Percentiles rank a stretch among this genome's conserved stretches.
Conservation (phyloP, 2,888 invertebrate genomes). For the Tiphia femorata region DNA sequence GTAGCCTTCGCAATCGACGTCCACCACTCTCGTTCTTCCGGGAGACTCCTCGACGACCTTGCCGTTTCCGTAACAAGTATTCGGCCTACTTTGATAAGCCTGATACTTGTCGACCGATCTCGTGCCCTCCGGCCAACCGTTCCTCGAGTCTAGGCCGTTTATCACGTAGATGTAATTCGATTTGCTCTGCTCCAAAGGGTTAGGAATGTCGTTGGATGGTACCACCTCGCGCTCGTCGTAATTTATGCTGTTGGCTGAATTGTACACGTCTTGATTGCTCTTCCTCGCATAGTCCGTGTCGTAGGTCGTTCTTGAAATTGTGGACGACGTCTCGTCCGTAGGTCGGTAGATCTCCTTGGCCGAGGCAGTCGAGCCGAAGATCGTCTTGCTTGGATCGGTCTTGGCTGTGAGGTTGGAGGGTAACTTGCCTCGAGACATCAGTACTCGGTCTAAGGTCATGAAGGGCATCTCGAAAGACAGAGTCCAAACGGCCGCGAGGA, state of each 20-base stretch:
- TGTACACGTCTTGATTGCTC: conserved; percentile 19
- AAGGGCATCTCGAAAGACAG: conserved; percentile 62
- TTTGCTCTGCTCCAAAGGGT: no score
- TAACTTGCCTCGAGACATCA: conserved; percentile 2
- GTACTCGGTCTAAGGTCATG: conserved; percentile 40
- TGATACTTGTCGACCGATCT: no score
- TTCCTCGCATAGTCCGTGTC: conserved; percentile 13
- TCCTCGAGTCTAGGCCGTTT: no score
- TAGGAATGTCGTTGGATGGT: no score
- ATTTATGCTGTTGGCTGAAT: conserved; percentile 6
- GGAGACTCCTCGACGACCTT: no score
- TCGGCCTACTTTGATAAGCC: no score
- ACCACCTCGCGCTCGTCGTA: no score
- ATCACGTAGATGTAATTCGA: no score
- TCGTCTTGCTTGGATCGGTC: conserved; percentile 9
- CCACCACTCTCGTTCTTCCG: no score
- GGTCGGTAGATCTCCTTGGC: conserved; percentile 43
- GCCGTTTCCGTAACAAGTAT: no score
- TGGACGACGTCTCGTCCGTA: conserved; percentile 36
- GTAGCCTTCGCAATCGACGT: no score
- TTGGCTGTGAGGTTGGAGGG: background rate
- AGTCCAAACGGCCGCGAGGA: conserved; percentile 47
- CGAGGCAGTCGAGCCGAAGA: conserved; percentile 39
- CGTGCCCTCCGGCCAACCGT: no score
- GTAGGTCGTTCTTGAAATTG: conserved; percentile 31